Base-by-base conservation (phyloP, 2,888 invertebrate genomes). In the Lasioglossum pauxillum region DNA sequence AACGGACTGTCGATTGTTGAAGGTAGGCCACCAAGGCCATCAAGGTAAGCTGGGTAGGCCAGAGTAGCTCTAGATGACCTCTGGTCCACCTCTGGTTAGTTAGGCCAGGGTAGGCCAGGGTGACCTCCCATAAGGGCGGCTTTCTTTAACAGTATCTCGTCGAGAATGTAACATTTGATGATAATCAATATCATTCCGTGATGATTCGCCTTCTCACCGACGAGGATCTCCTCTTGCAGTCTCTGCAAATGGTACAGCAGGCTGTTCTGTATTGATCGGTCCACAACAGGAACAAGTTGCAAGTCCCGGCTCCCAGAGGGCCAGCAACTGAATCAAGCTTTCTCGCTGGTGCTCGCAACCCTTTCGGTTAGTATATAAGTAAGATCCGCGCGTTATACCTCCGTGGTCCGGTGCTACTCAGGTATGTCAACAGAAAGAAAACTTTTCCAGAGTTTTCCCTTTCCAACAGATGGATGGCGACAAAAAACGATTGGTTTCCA, bases 371-470 rank as follows among this genome's bases (percentile, higher is more conserved):
- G 53, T 90, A 91, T 92, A 92, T 92, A 92, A 88, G 82, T 38
- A 12, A 0, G 7, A 0, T 35, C 2, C 27, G 7, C 5, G 10
- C 0, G 0, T 1, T 7, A 0, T 8, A 0, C 0, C 0, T n/a
- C 7, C 78, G 86, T 91, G 91, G 92, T 92, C 91, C 81, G 92
- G 72, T 16, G 83, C 89, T 92, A 86, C 92, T 92, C 91, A 89
- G 90, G 80, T 19, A 91, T n/a, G 7, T 75, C 38, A 35, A 16
- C 27, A 10, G 10, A 76, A 76, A 64, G 49, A 38, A 57, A 23
- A 64, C 64, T 16, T 53, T 8, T 60, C 19, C 35, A 4, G 41
- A n/a, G 7, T 27, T 75, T 57, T 16, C n/a, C 38, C n/a, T 57
- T 49, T 35, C 35, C 49, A 57, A 35, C 35, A 35, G 67, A 35